Evolutionary conservation across 1,140 invertebrate species (phyloP).

Genomic region (Heliconius hewitsoni): DNA sequence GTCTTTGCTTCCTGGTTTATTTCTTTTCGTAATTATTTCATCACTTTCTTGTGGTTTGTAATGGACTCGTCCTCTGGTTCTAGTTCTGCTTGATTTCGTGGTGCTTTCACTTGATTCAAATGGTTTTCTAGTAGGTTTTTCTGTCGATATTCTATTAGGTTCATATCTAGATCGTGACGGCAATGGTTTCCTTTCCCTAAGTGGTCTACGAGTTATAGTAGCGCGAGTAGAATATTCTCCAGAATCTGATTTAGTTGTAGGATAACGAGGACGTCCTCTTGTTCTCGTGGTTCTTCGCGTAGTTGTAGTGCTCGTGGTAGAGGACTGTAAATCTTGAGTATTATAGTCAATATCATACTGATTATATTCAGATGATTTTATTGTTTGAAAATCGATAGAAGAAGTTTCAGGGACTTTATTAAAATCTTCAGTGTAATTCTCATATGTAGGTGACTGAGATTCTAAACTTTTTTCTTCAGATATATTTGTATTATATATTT

Average conservation of each 20-base stretch:
- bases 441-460: slow-evolving; percentile 40
- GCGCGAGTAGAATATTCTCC: slow-evolving; percentile 65
- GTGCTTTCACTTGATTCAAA: slow-evolving; percentile 65
- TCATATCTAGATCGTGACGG: slow-evolving; percentile 68
- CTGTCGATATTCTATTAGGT: slow-evolving; percentile 74
- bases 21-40: slow-evolving; percentile 60
- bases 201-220: slow-evolving; percentile 71
- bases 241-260: slow-evolving; percentile 62
- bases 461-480: slow-evolving; percentile 41
- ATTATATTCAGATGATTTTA: slow-evolving; percentile 53
- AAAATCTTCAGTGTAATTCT: slow-evolving; percentile 45
- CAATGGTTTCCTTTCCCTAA: slow-evolving; percentile 75
- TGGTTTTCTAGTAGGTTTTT: slow-evolving; percentile 71
- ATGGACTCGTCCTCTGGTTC: slow-evolving; percentile 71
- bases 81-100: slow-evolving; percentile 58
- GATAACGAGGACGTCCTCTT: slow-evolving; percentile 70
- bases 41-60: slow-evolving; percentile 68
- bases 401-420: slow-evolving; percentile 44
- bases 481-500: slow-evolving; percentile 27
- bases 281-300: slow-evolving; percentile 69
- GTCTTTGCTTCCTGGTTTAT: slow-evolving; percentile 64
- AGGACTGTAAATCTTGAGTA: slow-evolving; percentile 49
- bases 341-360: slow-evolving; percentile 55
- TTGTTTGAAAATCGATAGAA: slow-evolving; percentile 42
- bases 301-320: slow-evolving; percentile 55